Base-by-base conservation (phyloP, 37 sponge, comb jelly and placozoan species). In the Ianthella basta region DNA sequence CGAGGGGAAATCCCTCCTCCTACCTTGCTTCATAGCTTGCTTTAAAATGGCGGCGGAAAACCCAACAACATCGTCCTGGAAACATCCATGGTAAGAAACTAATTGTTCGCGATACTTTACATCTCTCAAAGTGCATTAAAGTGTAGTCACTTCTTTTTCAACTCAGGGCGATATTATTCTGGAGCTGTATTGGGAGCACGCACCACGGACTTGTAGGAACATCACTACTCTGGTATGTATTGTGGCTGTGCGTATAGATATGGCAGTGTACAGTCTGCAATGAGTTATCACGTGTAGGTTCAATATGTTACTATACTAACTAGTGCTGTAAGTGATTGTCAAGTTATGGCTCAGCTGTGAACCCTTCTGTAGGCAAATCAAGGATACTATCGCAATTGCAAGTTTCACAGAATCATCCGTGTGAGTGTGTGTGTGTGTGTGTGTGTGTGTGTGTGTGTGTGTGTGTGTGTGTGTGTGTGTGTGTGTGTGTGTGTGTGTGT, bases 181-280 rank as follows among this genome's bases (percentile, higher is more conserved):
- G 0, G 95, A 99, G 81, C 84, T 99, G 34, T 99, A 99, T 61
- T 99, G 97, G 97, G 91, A 95, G 15, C 99, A 99, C 84, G 97
- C 97, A 55, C 97, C 97, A 0, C 91, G 84, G 34, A 97, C 99
- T 21, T 99, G 99, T 56, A 85, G 60, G 54, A 99, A 99, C 63
- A 97, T 99, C 80, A 87, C 91, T 33, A 91, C 93, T 34, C 56
- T 97, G 87, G 96, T 96, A 44, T 8, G 50, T 10, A 8, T 44
- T n/a, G n/a, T n/a, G n/a, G n/a, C n/a, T n/a, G n/a, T n/a, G n/a
- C n/a, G n/a, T n/a, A n/a, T n/a, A n/a, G n/a, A n/a, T n/a, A n/a
- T n/a, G n/a, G n/a, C n/a, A n/a, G n/a, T n/a, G n/a, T n/a, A n/a
- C n/a, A n/a, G n/a, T n/a, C n/a, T n/a, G n/a, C n/a, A n/a, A n/a